Evolutionary conservation across 2,888 invertebrate genomes (phyloP).

Genomic region (Caenorhabditis japonica): DNA sequence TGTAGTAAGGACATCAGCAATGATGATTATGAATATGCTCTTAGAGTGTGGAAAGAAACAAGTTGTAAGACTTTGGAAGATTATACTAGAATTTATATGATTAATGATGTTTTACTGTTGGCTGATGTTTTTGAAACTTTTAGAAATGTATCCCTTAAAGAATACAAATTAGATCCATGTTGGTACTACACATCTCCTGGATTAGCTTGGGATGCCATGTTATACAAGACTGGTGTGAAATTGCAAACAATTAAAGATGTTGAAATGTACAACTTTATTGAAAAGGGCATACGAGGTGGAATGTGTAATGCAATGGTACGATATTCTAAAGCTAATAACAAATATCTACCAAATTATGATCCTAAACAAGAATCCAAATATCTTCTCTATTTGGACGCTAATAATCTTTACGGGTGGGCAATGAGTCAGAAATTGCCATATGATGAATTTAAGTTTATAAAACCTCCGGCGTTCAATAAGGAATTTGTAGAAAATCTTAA

Average conservation of each 20-base stretch:
- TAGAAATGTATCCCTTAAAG: conserved; percentile 61
- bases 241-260: conserved; percentile 70
- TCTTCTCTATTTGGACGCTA: conserved; percentile 65
- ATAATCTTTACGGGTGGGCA: conserved; percentile 72
- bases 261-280: conserved; percentile 68
- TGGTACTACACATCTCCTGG: conserved; percentile 73
- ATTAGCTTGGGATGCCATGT: conserved; percentile 73
- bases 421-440: conserved; percentile 72
- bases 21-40: conserved; percentile 63
- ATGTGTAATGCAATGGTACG: conserved; percentile 65
- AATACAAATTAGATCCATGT: conserved; percentile 70
- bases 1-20: conserved; percentile 37
- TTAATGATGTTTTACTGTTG: conserved; percentile 71
- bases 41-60: conserved; percentile 64
- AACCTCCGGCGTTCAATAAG: not conserved
- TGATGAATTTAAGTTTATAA: conserved; percentile 67
- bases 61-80: conserved; percentile 60
- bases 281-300: conserved; percentile 67
- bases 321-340: conserved; percentile 72
- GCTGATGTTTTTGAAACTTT: conserved; percentile 76
- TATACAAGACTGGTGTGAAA: conserved; percentile 67
- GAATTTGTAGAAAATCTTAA: conserved; percentile 47
- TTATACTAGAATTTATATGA: conserved; percentile 65
- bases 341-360: conserved; percentile 57
- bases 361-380: conserved; percentile 34